Base-by-base conservation (phyloP, 2,113 vertebrate genomes). In the Garra rufa region DNA sequence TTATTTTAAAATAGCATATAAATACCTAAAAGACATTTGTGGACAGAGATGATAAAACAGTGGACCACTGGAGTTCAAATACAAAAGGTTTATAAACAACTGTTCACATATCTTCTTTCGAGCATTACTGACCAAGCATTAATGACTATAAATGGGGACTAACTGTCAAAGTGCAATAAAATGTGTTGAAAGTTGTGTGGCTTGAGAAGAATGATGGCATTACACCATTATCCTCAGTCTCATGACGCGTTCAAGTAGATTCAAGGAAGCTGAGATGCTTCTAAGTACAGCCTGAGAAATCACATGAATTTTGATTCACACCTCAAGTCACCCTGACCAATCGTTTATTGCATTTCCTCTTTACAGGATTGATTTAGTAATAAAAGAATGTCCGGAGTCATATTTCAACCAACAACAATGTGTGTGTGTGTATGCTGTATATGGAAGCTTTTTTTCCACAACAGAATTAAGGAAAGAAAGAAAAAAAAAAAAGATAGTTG, bases 1-100 rank as follows among this genome's bases (percentile, higher is more conserved):
- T 94, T 93, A 91, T 91, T 93, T 91, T 90, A 92, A 93, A 94
- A 93, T 84, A 83, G 88, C 76, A 90, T 90, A 91, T 91, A 94
- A 92, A 93, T 93, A 93, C 88, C 87, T 90, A 71, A 69, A 81
- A 82, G 34, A 86, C 21, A 76, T 26, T 82, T 69, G 79, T 59
- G 87, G 83, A 90, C 90, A 92, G 89, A 91, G 82, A 91, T 87
- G 89, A 61, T 34, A 73, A 13, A 48, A 46, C 77, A 46, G 44
- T 11, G 26, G 76, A 43, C 57, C 52, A 84, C 91, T 89, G 89
- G 89, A 91, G 44, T n/a, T 70, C 87, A 92, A 92, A 90, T 91
- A 92, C 87, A 91, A 92, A 90, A 88, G 30, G 78, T 55, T 86
- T 91, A 87, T 79, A 87, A 89, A 87, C 71, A 81, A 89, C 69